These are phyloP conservation scores for Eubucco bourcierii DNA, from an alignment of 2,113 vertebrate genomes.

Conservation along the genomic window DNA sequence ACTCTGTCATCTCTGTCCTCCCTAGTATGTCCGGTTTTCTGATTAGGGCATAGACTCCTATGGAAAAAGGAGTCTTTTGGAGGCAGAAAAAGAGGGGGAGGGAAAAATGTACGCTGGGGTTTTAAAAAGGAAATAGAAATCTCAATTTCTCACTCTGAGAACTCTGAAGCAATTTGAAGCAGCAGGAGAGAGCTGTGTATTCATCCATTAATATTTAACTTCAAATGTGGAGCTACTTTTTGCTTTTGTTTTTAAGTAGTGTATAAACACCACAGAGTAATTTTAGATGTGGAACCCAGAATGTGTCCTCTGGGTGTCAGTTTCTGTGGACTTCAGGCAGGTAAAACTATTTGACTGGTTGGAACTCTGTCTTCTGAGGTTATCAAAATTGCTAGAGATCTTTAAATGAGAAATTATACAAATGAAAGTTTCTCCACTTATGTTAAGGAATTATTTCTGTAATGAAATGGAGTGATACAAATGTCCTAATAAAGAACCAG, in stretches of 20 bases:
- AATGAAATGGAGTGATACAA: background rate
- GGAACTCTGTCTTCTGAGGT: background rate
- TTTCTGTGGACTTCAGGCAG: background rate
- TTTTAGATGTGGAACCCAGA: background rate
- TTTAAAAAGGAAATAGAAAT: slow-evolving; percentile 34
- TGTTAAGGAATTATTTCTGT: background rate
- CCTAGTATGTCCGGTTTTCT: slow-evolving; percentile 49
- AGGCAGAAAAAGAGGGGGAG: background rate
- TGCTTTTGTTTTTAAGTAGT: background rate
- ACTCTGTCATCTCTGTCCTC: slow-evolving; percentile 62
- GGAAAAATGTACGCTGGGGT: slow-evolving; percentile 17
- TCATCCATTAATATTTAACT: background rate
- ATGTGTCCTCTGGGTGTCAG: background rate
- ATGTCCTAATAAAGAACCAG: background rate
- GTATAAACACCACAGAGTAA: background rate
- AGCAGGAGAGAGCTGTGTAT: background rate
- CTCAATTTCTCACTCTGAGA: background rate
- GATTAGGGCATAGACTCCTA: slow-evolving; percentile 27
- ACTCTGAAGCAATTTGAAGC: background rate
- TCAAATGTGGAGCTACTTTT: background rate
- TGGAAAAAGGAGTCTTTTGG: slow-evolving; percentile 42
- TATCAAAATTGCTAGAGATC: background rate
- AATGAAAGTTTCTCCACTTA: background rate
- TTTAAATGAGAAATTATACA: background rate
- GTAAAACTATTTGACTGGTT: background rate